Conservation (phyloP, 1,140 invertebrate species). For the Halesus radiatus region DNA sequence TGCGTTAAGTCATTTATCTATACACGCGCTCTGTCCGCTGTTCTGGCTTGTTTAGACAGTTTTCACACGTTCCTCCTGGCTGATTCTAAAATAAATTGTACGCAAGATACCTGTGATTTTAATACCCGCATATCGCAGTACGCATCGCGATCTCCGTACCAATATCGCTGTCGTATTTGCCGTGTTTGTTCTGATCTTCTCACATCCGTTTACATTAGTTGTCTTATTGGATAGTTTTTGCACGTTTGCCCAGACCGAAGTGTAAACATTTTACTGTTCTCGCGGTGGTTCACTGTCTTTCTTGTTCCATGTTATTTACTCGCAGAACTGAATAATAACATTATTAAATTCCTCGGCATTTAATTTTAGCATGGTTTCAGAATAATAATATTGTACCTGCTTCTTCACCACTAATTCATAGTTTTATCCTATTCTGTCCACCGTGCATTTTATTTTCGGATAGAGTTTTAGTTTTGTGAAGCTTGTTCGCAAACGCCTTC, state of each 20-base stretch:
- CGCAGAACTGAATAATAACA: no score
- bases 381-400: no score
- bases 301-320: neutral
- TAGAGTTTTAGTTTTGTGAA: no score
- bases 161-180: neutral
- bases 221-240: slow-evolving; percentile 5
- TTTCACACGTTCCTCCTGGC: neutral
- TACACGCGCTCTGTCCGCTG: neutral
- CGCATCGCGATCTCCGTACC: neutral
- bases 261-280: neutral
- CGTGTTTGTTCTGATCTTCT: neutral
- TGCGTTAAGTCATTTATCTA: no score
- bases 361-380: no score
- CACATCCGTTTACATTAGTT: neutral
- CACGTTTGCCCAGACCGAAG: neutral
- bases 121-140: neutral
- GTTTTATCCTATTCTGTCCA: no score
- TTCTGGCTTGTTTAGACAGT: neutral
- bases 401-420: no score
- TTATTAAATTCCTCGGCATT: no score
- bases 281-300: neutral
- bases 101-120: slow-evolving; percentile 4
- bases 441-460: no score
- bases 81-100: neutral
- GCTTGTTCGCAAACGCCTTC: no score